Evolutionary conservation across 2,888 invertebrate species (phyloP).

Genomic region (Abrostola tripartita): DNA sequence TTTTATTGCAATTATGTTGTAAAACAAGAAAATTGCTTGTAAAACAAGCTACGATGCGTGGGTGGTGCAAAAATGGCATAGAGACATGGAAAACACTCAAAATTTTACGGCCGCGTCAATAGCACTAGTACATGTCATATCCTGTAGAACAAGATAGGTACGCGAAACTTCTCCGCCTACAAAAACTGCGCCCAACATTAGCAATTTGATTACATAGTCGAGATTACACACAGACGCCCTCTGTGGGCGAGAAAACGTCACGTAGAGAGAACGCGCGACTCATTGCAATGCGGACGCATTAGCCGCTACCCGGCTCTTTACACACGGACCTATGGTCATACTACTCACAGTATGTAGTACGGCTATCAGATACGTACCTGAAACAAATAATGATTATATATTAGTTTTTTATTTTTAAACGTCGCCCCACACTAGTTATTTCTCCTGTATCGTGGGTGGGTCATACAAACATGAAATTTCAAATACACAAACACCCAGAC

Average conservation of each 20-base stretch:
- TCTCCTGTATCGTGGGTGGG: no score
- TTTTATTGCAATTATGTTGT: conserved; percentile 36
- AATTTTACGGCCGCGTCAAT: conserved; percentile 45
- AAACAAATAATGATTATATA: conserved; percentile 47
- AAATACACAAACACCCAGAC: not conserved
- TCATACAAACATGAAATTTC: no score
- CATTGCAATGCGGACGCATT: conserved; percentile 64
- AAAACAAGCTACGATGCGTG: conserved; percentile 38
- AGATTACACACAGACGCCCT: conserved; percentile 71
- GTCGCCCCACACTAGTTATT: no score
- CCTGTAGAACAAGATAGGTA: conserved; percentile 52
- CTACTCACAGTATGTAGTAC: conserved; percentile 44
- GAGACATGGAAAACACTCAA: conserved; percentile 43
- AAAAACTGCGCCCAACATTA: conserved; percentile 64
- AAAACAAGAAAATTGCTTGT: conserved; percentile 45
- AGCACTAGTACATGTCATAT: conserved; percentile 40
- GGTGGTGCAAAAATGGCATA: conserved; percentile 40
- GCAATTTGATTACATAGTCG: conserved; percentile 69
- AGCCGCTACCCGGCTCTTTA: conserved; percentile 39
- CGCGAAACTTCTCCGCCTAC: conserved; percentile 50
- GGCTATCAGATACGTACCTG: conserved; percentile 60
- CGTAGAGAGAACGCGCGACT: conserved; percentile 66
- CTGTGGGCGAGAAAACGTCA: conserved; percentile 72
- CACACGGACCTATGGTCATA: conserved; percentile 39
- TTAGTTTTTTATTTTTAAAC: conserved; percentile 7